Percentiles rank a stretch among this genome's conserved stretches.
phyloP scores from a whole-genome alignment of 2,113 vertebrate species.

The Agapornis roseicollis region DNA sequence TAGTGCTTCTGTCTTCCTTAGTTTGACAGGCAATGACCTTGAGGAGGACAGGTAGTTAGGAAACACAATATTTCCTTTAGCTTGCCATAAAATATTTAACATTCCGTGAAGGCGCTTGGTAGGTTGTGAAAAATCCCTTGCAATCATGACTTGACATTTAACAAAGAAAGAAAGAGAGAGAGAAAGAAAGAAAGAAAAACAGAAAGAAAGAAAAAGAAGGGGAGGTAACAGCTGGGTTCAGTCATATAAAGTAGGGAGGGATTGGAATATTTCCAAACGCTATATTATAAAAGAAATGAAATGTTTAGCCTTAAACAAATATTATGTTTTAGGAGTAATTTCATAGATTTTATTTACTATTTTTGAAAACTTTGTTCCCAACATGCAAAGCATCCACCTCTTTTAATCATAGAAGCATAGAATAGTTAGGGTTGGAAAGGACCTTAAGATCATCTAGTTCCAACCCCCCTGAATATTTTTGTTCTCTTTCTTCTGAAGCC shows the following conservation, averaged over 20 bases:
- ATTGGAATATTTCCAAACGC: not conserved
- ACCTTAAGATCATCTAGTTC: too few species aligned
- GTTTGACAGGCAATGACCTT: not conserved
- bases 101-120: not conserved
- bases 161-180: not conserved
- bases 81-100: not conserved
- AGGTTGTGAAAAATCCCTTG: not conserved
- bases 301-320: not conserved
- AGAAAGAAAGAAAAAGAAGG: not conserved
- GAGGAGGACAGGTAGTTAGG: not conserved
- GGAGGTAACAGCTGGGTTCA: not conserved
- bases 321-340: not conserved
- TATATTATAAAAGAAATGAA: not conserved
- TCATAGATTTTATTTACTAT: not conserved
- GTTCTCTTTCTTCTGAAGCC: not conserved
- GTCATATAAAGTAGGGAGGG: not conserved
- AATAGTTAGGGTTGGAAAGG: too few species aligned
- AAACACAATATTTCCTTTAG: not conserved
- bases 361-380: constrained; percentile 1
- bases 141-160: not conserved
- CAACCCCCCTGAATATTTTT: not conserved
- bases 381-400: not conserved
- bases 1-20: not conserved
- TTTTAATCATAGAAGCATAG: too few species aligned
- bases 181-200: not conserved